Percentiles rank a stretch among this genome's conserved stretches.
These are phyloP conservation scores for Carlito syrichta DNA, from an alignment of 2,113 vertebrate species.

Conservation along the genomic window DNA sequence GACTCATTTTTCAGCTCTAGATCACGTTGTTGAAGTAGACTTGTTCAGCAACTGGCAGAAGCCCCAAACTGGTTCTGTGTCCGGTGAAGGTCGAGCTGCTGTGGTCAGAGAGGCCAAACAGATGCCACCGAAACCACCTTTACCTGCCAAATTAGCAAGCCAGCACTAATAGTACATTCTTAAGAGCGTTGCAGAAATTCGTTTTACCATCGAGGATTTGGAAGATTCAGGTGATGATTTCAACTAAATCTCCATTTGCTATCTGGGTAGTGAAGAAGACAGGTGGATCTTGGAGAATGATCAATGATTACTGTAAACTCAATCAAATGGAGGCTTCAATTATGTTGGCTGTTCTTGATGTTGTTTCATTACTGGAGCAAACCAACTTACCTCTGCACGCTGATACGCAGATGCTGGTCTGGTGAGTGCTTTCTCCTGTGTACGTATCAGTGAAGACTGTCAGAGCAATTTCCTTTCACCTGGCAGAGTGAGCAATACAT, in stretches of 20 bases:
- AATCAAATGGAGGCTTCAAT: too few relatives aligned
- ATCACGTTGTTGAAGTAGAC: background rate
- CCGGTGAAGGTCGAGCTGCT: background rate
- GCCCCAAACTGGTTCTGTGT: background rate
- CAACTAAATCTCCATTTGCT: background rate
- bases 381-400: background rate
- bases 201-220: background rate
- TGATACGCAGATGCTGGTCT: background rate
- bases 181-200: background rate
- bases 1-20: background rate
- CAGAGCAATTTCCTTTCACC: background rate
- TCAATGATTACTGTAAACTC: background rate
- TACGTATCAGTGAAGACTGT: background rate
- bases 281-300: background rate
- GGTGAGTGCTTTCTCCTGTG: background rate
- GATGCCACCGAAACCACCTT: background rate
- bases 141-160: background rate
- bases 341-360: background rate
- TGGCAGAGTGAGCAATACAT: background rate
- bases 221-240: background rate
- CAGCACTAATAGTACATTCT: too few relatives aligned
- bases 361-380: background rate
- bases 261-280: background rate
- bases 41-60: background rate
- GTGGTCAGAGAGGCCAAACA: background rate